These are phyloP conservation scores for Diarsia dahlii DNA, from an alignment of 2,888 invertebrate genomes.

Conservation along the genomic window DNA sequence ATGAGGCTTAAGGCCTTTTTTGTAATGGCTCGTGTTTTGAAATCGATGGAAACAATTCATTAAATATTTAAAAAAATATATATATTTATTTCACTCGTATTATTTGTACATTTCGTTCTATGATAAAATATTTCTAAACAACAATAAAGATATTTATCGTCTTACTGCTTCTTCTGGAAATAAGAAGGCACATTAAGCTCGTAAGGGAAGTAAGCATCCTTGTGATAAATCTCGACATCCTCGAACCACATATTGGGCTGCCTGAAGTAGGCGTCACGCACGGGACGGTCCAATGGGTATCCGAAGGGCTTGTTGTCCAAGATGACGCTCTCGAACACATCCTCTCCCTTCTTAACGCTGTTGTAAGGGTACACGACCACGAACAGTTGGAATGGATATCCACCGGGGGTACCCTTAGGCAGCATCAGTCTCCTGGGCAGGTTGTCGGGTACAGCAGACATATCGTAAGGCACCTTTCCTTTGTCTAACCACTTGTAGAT, in stretches of 20 bases:
- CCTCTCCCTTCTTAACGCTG: conserved; percentile 79
- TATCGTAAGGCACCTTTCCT: conserved; percentile 87
- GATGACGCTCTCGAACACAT: conserved; percentile 74
- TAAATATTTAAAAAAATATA: not conserved
- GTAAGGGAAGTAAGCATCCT: conserved; percentile 80
- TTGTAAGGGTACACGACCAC: conserved; percentile 91
- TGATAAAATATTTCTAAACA: conserved; percentile 31
- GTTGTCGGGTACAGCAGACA: conserved; percentile 89
- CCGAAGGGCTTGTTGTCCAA: conserved; percentile 89
- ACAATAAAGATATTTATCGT: not conserved
- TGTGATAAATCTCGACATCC: conserved; percentile 90
- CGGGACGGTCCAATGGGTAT: conserved; percentile 91
- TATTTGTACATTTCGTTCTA: conserved; percentile 43
- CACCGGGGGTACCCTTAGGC: conserved; percentile 93
- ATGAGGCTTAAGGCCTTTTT: not conserved
- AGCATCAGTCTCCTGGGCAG: conserved; percentile 93
- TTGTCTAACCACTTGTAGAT: conserved; percentile 91
- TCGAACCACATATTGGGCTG: conserved; percentile 91
- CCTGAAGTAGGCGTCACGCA: conserved; percentile 82
- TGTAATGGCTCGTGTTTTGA: not conserved
- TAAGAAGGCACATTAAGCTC: conserved; percentile 74
- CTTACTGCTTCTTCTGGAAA: conserved; percentile 62
- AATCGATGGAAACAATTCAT: not conserved
- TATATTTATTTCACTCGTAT: conserved; percentile 37
- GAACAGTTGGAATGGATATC: conserved; percentile 92